Evolutionary conservation across 1,140 invertebrate genomes (phyloP).

Genomic region (Diplogasteroides magnus): DNA sequence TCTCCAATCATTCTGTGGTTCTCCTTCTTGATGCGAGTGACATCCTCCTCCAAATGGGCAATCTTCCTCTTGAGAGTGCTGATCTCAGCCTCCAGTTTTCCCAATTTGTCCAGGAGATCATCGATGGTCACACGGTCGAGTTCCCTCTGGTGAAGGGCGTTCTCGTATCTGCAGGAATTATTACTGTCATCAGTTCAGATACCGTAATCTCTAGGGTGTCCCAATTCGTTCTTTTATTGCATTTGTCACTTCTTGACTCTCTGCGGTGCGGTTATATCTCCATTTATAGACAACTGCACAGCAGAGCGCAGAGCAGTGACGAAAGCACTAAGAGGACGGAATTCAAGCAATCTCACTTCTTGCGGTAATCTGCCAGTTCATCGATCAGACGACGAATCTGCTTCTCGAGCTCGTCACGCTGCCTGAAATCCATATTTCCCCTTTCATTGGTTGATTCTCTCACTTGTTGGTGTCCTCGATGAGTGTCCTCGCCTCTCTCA

Average conservation of each 20-base stretch:
- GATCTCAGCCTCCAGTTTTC: conserved; percentile 52
- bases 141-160: conserved; percentile 43
- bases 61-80: conserved; percentile 50
- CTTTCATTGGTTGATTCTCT: conserved; percentile 9
- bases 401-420: conserved; percentile 35
- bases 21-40: conserved; percentile 48
- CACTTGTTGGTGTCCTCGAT: conserved; percentile 18
- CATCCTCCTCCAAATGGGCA: conserved; percentile 48
- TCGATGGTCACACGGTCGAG: conserved; percentile 43
- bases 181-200: neutral
- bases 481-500: conserved; percentile 35
- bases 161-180: conserved; percentile 38
- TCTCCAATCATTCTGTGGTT: conserved; percentile 45
- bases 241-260: too few relatives aligned
- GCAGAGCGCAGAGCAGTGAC: too few relatives aligned
- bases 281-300: too few relatives aligned
- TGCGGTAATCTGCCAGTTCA: conserved; percentile 44
- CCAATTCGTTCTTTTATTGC: too few relatives aligned
- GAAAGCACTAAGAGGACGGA: too few relatives aligned
- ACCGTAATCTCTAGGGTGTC: too few relatives aligned
- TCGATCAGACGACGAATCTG: conserved; percentile 39
- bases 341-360: too few relatives aligned
- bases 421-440: conserved; percentile 19
- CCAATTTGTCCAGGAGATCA: conserved; percentile 45
- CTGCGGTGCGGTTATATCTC: too few relatives aligned